Conservation (phyloP, 2,888 invertebrate genomes). For the Thymelicus sylvestris region DNA sequence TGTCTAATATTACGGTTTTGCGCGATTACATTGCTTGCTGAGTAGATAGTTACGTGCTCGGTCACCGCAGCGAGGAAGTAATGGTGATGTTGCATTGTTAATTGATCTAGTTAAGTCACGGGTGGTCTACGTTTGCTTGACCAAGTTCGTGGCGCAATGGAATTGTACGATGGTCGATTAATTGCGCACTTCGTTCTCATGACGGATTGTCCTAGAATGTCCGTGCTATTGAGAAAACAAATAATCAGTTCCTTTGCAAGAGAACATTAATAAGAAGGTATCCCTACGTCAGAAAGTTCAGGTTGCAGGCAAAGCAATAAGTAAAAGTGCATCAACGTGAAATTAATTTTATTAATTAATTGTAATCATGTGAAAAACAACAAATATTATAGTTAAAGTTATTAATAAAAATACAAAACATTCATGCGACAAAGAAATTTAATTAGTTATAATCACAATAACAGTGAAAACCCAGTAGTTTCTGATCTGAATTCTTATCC, state of each 20-base stretch:
- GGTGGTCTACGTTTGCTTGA: slow-evolving; percentile 49
- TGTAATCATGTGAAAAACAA: too few species aligned
- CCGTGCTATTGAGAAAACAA: slow-evolving; percentile 41
- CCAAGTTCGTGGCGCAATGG: slow-evolving; percentile 63
- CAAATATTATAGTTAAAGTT: too few species aligned
- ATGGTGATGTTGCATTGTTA: slow-evolving; percentile 45
- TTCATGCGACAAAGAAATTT: too few species aligned
- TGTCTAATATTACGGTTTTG: slow-evolving; percentile 40
- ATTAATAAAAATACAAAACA: too few species aligned
- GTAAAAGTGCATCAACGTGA: too few species aligned
- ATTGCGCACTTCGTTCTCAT: slow-evolving; percentile 67
- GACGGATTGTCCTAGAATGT: slow-evolving; percentile 53
- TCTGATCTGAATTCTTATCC: too few species aligned
- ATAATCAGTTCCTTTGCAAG: slow-evolving; percentile 46
- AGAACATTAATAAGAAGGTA: slow-evolving; percentile 2
- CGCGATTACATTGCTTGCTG: slow-evolving; percentile 48
- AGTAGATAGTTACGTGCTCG: slow-evolving; percentile 13
- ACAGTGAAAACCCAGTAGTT: too few species aligned
- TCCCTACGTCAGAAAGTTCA: slow-evolving; percentile 7
- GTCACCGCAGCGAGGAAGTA: slow-evolving; percentile 3
- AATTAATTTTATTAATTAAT: too few species aligned
- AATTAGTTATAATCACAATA: too few species aligned
- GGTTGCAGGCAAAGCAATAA: neutral
- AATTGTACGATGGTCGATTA: slow-evolving; percentile 68
- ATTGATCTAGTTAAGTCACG: slow-evolving; percentile 47